Evolutionary conservation across 1,140 invertebrate genomes (phyloP).

Genomic region (Nilaparvata lugens): DNA sequence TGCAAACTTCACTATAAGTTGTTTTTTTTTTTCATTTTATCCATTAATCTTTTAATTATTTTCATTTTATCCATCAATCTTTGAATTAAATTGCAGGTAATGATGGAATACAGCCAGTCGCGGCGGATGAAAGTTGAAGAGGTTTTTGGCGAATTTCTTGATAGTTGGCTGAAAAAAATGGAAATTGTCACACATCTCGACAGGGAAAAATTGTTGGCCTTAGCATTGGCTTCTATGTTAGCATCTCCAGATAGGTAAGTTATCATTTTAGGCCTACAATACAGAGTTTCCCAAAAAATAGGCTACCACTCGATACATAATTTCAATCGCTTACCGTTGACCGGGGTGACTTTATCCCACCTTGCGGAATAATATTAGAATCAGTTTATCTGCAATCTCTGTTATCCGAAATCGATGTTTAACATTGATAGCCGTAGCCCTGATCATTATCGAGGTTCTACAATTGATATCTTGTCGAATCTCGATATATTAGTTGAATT

Average conservation of each 20-base stretch:
- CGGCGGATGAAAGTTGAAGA: constrained; percentile 33
- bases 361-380: too few species aligned
- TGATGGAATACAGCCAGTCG: constrained; percentile 32
- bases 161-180: constrained; percentile 72
- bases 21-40: background rate
- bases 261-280: background rate
- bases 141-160: constrained; percentile 58
- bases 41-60: background rate
- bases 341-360: too few species aligned
- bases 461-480: too few species aligned
- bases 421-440: too few species aligned
- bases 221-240: constrained; percentile 73
- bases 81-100: constrained; percentile 37
- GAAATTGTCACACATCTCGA: constrained; percentile 65
- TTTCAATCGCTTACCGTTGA: too few species aligned
- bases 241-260: constrained; percentile 40
- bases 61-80: background rate
- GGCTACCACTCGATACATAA: too few species aligned
- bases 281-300: too few species aligned
- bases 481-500: too few species aligned
- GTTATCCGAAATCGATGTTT: too few species aligned
- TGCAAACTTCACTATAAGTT: too few species aligned
- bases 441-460: too few species aligned
- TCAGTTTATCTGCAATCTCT: too few species aligned
- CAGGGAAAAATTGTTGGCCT: constrained; percentile 66